Percentiles rank a stretch among this genome's conserved stretches.
phyloP scores from a whole-genome alignment of 2,113 vertebrate genomes.

The Epinephelus cyanopodus region DNA sequence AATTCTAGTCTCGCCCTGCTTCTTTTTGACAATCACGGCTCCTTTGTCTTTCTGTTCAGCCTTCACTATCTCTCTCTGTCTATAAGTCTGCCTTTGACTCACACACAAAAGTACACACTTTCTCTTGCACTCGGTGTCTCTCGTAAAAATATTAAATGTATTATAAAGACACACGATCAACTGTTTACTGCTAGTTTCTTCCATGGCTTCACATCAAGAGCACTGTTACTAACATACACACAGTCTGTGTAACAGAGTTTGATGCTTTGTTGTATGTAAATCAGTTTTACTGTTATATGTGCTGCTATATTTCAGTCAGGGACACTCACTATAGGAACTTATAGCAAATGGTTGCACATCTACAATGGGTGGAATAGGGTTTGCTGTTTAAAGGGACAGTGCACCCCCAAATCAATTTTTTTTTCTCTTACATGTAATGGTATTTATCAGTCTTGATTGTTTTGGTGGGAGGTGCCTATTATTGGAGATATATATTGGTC shows the following conservation, averaged over 20 bases:
- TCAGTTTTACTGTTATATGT: conserved; percentile 2
- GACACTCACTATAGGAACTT: neutral
- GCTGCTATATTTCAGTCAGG: conserved; percentile 3
- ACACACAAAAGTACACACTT: neutral
- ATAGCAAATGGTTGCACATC: no score
- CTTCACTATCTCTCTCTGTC: conserved; percentile 38
- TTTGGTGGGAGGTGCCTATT: no score
- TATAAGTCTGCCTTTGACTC: conserved; percentile 22
- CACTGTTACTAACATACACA: neutral
- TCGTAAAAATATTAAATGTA: neutral
- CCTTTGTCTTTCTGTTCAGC: conserved; percentile 57
- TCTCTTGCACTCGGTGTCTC: neutral
- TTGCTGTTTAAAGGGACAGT: no score
- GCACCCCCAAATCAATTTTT: no score
- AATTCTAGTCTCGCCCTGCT: conserved; percentile 45
- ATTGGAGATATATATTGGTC: no score
- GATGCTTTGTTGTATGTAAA: conserved; percentile 17
- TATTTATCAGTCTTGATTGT: neutral
- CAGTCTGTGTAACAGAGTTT: conserved; percentile 3
- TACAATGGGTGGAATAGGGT: no score
- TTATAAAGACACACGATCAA: conserved; percentile 3
- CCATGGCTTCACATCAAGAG: neutral
- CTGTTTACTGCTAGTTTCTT: conserved; percentile 7
- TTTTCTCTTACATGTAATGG: no score
- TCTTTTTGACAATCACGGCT: conserved; percentile 55